phyloP scores from a whole-genome alignment of 2,888 invertebrate genomes.

The Lasiommata megera region DNA sequence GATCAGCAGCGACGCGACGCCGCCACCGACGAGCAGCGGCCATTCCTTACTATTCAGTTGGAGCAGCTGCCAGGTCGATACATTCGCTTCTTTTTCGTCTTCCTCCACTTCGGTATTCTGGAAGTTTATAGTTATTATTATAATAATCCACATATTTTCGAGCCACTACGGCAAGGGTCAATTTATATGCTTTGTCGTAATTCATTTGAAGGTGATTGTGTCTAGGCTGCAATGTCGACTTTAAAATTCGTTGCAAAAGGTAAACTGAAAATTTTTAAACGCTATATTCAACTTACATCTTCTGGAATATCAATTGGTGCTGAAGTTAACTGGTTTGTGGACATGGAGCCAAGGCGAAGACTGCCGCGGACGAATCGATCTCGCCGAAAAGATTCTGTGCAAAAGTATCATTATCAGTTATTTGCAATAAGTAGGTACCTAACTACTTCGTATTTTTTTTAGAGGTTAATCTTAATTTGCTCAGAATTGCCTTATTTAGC shows the following conservation, averaged over 20 bases:
- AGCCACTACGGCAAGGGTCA: no score
- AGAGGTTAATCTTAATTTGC: no score
- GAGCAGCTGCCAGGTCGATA: slow-evolving; percentile 57
- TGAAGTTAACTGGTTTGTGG: slow-evolving; percentile 35
- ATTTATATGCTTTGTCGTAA: no score
- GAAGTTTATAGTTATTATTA: not conserved
- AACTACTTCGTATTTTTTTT: no score
- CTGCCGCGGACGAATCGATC: slow-evolving; percentile 49
- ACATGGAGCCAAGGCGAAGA: slow-evolving; percentile 42
- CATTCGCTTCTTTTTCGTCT: slow-evolving; percentile 34
- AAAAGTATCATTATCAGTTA: not conserved
- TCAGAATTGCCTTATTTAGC: no score
- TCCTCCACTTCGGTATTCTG: slow-evolving; percentile 35
- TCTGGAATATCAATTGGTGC: slow-evolving; percentile 29
- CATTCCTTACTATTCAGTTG: slow-evolving; percentile 83
- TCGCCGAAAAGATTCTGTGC: slow-evolving; percentile 42
- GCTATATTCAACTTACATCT: slow-evolving; percentile 12
- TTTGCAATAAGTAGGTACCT: not conserved
- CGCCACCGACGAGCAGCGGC: slow-evolving; percentile 80
- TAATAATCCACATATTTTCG: no score
- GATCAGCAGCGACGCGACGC: slow-evolving; percentile 81
- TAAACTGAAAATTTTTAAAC: no score
- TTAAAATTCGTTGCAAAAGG: no score
- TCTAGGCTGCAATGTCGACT: no score
- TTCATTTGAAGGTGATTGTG: no score